Conservation (phyloP, 2,888 invertebrate genomes). For the Copidosoma aretas region DNA sequence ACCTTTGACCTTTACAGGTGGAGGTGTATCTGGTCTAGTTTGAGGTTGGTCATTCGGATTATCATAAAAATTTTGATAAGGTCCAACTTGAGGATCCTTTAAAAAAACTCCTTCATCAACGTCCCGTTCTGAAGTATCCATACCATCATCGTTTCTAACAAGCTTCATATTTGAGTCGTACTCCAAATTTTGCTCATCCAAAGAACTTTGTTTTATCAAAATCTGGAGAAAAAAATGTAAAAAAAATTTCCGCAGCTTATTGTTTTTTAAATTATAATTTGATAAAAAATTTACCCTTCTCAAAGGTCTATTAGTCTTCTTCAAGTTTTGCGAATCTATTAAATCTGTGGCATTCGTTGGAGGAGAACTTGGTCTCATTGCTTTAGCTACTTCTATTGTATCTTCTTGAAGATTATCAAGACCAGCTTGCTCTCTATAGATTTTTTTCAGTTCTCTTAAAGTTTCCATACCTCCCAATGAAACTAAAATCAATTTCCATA, state of each 20-base stretch:
- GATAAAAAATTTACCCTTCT: slow-evolving; percentile 65
- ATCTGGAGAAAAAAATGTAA: slow-evolving; percentile 59
- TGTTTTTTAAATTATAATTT: not conserved
- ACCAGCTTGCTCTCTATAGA: slow-evolving; percentile 73
- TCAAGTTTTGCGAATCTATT: slow-evolving; percentile 83
- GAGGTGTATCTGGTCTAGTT: slow-evolving; percentile 65
- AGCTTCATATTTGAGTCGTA: slow-evolving; percentile 50
- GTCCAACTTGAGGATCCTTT: slow-evolving; percentile 44
- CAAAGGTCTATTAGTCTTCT: slow-evolving; percentile 72
- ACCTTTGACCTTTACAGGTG: slow-evolving; percentile 58
- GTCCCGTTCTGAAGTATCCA: slow-evolving; percentile 64
- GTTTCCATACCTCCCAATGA: slow-evolving; percentile 90
- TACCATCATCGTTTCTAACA: slow-evolving; percentile 67
- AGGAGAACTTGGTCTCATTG: slow-evolving; percentile 94
- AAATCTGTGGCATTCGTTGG: slow-evolving; percentile 92
- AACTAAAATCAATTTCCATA: slow-evolving; percentile 95
- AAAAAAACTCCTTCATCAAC: slow-evolving; percentile 65
- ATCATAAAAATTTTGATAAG: slow-evolving; percentile 53
- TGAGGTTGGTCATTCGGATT: slow-evolving; percentile 58
- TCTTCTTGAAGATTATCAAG: slow-evolving; percentile 86
- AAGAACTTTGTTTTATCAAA: slow-evolving; percentile 89
- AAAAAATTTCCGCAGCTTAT: not conserved
- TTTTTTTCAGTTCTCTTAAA: slow-evolving; percentile 78
- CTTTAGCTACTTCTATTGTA: slow-evolving; percentile 90
- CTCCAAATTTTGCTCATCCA: slow-evolving; percentile 76